These are phyloP conservation scores for Hermodice carunculata DNA, from an alignment of 2,888 invertebrate genomes.

Conservation along the genomic window DNA sequence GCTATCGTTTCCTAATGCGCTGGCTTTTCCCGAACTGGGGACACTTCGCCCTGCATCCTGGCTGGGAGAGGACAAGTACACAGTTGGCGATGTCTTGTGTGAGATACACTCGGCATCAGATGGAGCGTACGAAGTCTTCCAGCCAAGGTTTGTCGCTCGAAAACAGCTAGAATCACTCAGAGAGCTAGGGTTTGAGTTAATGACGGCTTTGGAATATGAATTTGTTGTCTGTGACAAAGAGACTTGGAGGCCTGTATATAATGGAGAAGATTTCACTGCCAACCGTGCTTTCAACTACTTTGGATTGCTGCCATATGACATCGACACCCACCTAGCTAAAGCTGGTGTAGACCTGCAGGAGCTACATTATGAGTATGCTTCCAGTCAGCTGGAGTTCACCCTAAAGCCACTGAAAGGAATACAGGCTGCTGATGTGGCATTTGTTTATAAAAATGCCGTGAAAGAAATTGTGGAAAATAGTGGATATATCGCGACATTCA, in stretches of 20 bases:
- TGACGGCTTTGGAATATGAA: slow-evolving; percentile 36
- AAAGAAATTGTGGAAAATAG: slow-evolving; percentile 31
- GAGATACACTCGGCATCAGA: too few species aligned
- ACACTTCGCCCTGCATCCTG: too few species aligned
- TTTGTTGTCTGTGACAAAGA: background rate
- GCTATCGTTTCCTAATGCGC: too few species aligned
- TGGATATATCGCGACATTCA: slow-evolving; percentile 33
- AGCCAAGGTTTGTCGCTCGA: slow-evolving; percentile 28
- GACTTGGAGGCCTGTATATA: too few species aligned
- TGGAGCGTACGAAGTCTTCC: slow-evolving; percentile 15
- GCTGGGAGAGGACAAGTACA: too few species aligned
- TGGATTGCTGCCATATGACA: too few species aligned
- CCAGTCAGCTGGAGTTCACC: slow-evolving; percentile 38
- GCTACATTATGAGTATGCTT: slow-evolving; percentile 25
- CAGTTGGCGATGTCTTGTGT: too few species aligned
- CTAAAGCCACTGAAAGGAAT: slow-evolving; percentile 29
- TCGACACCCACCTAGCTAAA: too few species aligned
- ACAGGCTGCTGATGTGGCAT: slow-evolving; percentile 27
- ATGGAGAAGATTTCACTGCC: too few species aligned
- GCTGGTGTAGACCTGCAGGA: slow-evolving; percentile 18
- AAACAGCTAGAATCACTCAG: slow-evolving; percentile 20
- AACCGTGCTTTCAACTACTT: too few species aligned
- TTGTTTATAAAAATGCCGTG: slow-evolving; percentile 30
- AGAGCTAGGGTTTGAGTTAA: slow-evolving; percentile 5
- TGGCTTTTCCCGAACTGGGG: too few species aligned